A percentile compares a stretch with the other conserved stretches of the same genome.
These are phyloP conservation scores for Nephrocerus scutellatus DNA, from an alignment of 2,888 invertebrate species.

Conservation along the genomic window DNA sequence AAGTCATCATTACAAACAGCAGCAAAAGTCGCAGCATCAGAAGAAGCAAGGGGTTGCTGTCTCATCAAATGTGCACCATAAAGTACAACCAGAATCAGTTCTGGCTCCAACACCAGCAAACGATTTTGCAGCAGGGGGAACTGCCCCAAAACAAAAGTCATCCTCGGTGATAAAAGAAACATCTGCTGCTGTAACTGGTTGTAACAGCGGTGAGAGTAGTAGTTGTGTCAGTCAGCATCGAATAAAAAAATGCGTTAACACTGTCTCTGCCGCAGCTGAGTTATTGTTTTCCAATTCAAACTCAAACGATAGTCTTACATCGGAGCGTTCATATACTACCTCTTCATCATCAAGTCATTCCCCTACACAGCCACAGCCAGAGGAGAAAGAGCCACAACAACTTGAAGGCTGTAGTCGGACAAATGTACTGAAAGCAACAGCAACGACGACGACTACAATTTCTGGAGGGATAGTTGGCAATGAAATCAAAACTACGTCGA, in stretches of 20 bases:
- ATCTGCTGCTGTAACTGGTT: conserved; percentile 16
- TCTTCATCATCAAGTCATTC: conserved; percentile 28
- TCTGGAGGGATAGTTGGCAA: conserved; percentile 10
- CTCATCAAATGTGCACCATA: conserved; percentile 1
- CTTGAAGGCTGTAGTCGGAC: conserved; percentile 39
- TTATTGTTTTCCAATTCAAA: conserved; percentile 40
- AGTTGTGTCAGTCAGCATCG: too few relatives aligned
- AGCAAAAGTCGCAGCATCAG: conserved; percentile 18
- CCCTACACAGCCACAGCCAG: conserved; percentile 24
- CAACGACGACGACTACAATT: conserved; percentile 15
- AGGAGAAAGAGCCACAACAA: conserved; percentile 8
- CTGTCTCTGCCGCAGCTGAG: conserved; percentile 21
- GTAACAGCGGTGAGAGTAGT: too few relatives aligned
- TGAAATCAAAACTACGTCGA: too few relatives aligned
- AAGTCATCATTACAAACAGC: conserved; percentile 27
- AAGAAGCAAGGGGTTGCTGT: conserved; percentile 4
- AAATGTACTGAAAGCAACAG: conserved; percentile 23
- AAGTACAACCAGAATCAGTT: conserved; percentile 12
- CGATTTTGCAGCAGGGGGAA: neutral
- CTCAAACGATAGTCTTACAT: conserved; percentile 40
- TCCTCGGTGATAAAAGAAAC: conserved; percentile 27
- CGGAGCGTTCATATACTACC: conserved; percentile 27
- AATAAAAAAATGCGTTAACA: too few relatives aligned
- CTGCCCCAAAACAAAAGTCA: conserved; percentile 17
- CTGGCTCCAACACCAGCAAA: conserved; percentile 17